These are phyloP conservation scores for Hipparchia sbordonii DNA, from an alignment of 2,888 invertebrate genomes.

Conservation along the genomic window DNA sequence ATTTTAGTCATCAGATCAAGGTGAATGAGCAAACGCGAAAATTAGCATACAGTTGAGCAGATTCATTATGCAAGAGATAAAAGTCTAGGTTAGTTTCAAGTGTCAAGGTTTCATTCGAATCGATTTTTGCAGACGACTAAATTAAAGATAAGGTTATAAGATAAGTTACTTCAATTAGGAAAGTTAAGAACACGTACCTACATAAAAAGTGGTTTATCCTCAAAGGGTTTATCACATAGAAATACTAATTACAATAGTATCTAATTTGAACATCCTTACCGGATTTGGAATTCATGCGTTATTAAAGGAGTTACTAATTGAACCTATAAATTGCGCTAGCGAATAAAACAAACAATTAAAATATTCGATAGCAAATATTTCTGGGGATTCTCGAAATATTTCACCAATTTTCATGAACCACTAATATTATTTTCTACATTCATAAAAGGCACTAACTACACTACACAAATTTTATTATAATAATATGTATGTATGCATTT, in stretches of 20 bases:
- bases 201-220: not conserved
- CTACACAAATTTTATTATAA: not conserved
- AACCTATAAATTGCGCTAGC: not conserved
- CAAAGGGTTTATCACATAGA: not conserved
- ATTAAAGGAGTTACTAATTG: not conserved
- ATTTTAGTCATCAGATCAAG: conserved; percentile 12
- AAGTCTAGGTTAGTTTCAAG: conserved; percentile 15
- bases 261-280: conserved; percentile 2
- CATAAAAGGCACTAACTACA: too few species aligned
- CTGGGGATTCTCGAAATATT: too few species aligned
- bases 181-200: not conserved
- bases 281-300: conserved; percentile 2
- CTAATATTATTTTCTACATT: too few species aligned
- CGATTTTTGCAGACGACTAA: not conserved
- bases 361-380: not conserved
- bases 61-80: conserved; percentile 12
- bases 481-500: not conserved
- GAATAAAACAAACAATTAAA: not conserved
- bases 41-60: conserved; percentile 20
- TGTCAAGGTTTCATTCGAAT: conserved; percentile 11
- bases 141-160: not conserved
- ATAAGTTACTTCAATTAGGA: not conserved
- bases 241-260: not conserved
- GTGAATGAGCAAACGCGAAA: conserved; percentile 9
- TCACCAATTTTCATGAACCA: too few species aligned